These are phyloP conservation scores for Drosophila azteca DNA, from an alignment of 1,140 invertebrate species.

Conservation along the genomic window DNA sequence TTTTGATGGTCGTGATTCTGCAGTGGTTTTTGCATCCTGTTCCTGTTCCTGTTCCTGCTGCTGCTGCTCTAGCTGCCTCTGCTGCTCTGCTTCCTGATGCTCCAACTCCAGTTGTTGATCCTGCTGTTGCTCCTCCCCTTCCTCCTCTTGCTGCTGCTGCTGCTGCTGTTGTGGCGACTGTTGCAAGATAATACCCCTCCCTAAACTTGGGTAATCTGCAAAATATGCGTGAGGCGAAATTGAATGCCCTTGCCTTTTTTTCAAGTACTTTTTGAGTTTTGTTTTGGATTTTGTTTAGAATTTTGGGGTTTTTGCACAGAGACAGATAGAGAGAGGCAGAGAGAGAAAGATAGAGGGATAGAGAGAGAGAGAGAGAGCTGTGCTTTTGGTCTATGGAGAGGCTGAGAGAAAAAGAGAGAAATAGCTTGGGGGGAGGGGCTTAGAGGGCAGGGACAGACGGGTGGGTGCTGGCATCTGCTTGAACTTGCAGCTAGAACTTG, in stretches of 20 bases:
- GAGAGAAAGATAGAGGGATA: slow-evolving; percentile 10
- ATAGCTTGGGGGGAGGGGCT: not conserved
- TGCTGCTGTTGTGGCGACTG: slow-evolving; percentile 42
- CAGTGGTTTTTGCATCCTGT: slow-evolving; percentile 17
- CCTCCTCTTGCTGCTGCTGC: slow-evolving; percentile 19
- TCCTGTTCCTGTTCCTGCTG: slow-evolving; percentile 3
- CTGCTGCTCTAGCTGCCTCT: not conserved
- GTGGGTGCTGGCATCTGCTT: not conserved
- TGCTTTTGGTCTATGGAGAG: not conserved
- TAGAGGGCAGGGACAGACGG: slow-evolving; percentile 2
- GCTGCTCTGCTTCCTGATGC: not conserved
- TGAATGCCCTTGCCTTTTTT: slow-evolving; percentile 40
- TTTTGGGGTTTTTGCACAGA: not conserved
- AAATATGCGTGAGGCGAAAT: slow-evolving; percentile 72
- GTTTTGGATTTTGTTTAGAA: not conserved
- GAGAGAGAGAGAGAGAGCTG: slow-evolving; percentile 8
- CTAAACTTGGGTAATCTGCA: slow-evolving; percentile 83
- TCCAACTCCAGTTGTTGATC: not conserved
- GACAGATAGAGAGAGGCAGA: slow-evolving; percentile 7
- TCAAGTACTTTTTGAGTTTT: slow-evolving; percentile 7
- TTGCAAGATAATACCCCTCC: slow-evolving; percentile 81
- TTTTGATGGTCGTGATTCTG: slow-evolving; percentile 8
- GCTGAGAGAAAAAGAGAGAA: slow-evolving; percentile 19
- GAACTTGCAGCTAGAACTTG: not conserved
- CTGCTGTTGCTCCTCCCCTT: slow-evolving; percentile 28